phyloP scores from a whole-genome alignment of 2,888 invertebrate species.

The Catocala nupta region DNA sequence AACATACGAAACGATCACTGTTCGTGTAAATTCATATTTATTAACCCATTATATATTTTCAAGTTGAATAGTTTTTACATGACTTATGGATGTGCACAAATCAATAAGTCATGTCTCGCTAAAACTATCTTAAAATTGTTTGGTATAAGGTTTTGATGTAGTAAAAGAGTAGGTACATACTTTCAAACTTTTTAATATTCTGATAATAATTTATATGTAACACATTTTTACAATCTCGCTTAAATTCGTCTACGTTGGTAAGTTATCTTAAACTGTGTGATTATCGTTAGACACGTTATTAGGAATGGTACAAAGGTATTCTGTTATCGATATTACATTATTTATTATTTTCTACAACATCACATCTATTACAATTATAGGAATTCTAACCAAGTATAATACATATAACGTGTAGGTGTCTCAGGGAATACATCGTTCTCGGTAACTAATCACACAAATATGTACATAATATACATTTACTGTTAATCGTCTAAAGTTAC shows the following conservation, averaged over 20 bases:
- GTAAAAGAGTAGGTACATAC: constrained; percentile 43
- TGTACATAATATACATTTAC: constrained; percentile 77
- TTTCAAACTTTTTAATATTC: constrained; percentile 74
- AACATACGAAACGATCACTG: too few species aligned
- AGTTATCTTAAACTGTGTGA: constrained; percentile 23
- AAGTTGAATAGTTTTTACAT: too few species aligned
- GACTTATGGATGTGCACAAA: too few species aligned
- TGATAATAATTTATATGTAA: constrained; percentile 82
- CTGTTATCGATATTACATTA: constrained; percentile 11
- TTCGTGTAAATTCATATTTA: too few species aligned
- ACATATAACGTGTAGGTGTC: constrained; percentile 26
- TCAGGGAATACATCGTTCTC: constrained; percentile 27
- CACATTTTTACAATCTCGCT: constrained; percentile 73
- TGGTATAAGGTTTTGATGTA: background rate
- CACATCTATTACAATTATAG: constrained; percentile 30
- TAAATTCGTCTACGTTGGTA: constrained; percentile 32
- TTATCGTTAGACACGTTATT: constrained; percentile 15
- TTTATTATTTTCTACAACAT: constrained; percentile 30
- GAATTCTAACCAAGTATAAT: constrained; percentile 31
- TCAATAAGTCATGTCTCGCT: too few species aligned
- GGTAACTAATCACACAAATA: constrained; percentile 64
- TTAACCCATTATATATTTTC: too few species aligned
- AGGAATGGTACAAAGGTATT: constrained; percentile 18
- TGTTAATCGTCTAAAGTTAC: constrained; percentile 53
- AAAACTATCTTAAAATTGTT: too few species aligned